phyloP scores from a whole-genome alignment of 2,888 invertebrate genomes.

The Pecten maximus region DNA sequence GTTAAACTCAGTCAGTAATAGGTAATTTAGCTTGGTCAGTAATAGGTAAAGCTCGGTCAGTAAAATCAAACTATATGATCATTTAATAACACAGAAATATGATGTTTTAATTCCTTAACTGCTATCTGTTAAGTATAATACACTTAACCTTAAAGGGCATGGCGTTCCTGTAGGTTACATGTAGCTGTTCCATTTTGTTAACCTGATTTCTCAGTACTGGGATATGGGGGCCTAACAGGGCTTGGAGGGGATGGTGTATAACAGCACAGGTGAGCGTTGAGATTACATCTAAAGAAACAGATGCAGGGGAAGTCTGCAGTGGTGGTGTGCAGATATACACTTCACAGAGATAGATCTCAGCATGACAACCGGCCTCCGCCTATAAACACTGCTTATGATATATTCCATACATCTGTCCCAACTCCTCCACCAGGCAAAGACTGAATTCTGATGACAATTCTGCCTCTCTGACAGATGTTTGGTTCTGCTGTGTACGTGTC shows the following conservation, averaged over 20 bases:
- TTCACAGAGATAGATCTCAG: background rate
- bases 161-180: no score
- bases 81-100: background rate
- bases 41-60: background rate
- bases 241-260: background rate
- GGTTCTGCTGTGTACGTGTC: background rate
- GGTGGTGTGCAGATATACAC: background rate
- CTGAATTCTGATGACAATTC: background rate
- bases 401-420: background rate
- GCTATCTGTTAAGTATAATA: no score
- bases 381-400: background rate
- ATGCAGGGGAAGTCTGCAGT: background rate
- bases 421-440: background rate
- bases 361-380: background rate
- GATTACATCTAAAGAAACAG: background rate
- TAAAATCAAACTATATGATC: background rate
- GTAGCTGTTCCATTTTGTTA: no score
- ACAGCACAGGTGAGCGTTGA: background rate
- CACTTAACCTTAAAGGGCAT: no score
- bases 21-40: no score
- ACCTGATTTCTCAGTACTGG: no score
- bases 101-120: background rate
- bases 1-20: no score
- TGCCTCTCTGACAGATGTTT: background rate
- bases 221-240: background rate